Base-by-base conservation (phyloP, 92 coral and sea anemone genomes). In the Bergia puertoricense region DNA sequence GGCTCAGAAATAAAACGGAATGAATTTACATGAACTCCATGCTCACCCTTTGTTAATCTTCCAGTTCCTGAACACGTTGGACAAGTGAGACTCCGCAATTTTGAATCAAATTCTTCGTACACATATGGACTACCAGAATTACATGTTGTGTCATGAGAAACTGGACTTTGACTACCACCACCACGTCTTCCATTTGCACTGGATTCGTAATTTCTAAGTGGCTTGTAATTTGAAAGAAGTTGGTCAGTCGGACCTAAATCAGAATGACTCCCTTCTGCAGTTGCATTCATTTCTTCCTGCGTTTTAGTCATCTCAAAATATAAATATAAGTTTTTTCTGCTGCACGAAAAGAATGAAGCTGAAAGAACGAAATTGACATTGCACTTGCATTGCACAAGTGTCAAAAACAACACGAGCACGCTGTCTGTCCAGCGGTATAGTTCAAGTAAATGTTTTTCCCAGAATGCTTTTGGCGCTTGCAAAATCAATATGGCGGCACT, bases 31-130 rank as follows among this genome's bases (percentile, higher is more conserved):
- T 13, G 9, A 13, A 11, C 3, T 72, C n/a, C 0, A 69, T 57
- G 74, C 79, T 8, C 68, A 96, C 98, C 98, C 91, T 74, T 91
- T 0, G 92, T 89, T n/a, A 96, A 92, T 44, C 88, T 93, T 5
- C 98, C 98, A 8, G 95, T 81, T 22, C 98, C 98, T 71, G 93
- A 94, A 82, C 98, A 96, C 2, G 98, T 96, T 38, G 98, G 98
- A 74, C 98, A 96, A 2, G 92, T 93, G 74, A 88, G 84, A 1
- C 91, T 91, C 0, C 91, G 85, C 4, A 88, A 69, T 45, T 86
- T 85, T 48, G 86, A 59, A 39, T 88, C 90, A 85, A 90, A 90
- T 45, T 88, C 89, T 81, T 77, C 93, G 51, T 85, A 89, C 14
- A 68, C 90, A 43, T 82, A 80, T 44, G 62, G 74, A 65, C 54